These are phyloP conservation scores for Limnephilus marmoratus DNA, from an alignment of 2,888 invertebrate genomes.

Conservation along the genomic window DNA sequence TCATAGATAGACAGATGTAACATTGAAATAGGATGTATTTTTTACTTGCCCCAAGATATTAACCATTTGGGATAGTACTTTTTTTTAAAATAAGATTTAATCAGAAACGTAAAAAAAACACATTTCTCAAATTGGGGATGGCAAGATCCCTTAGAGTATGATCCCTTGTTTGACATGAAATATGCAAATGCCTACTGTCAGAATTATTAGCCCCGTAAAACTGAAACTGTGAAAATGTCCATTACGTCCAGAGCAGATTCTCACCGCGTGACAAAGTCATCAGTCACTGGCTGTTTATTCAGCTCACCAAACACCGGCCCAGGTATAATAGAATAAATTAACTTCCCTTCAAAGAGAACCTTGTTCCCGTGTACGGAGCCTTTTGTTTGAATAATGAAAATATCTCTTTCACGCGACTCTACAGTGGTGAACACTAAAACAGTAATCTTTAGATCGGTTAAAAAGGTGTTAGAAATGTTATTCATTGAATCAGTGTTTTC, in stretches of 20 bases:
- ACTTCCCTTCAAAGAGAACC: conserved; percentile 28
- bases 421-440: background rate
- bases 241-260: background rate
- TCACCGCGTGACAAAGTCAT: background rate
- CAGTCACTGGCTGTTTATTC: conserved; percentile 7
- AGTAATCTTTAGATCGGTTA: background rate
- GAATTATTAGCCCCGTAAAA: background rate
- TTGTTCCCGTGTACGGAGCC: background rate
- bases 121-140: no score
- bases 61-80: no score
- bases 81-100: no score
- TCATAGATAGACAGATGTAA: no score
- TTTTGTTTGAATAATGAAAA: background rate
- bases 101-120: no score
- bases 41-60: no score
- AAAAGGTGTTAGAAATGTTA: background rate
- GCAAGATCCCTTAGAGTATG: no score
- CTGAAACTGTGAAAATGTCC: background rate
- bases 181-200: background rate
- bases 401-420: background rate
- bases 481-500: background rate
- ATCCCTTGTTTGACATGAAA: no score
- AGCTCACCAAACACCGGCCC: conserved; percentile 5
- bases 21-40: no score
- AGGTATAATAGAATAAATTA: conserved; percentile 56